Evolutionary conservation across 1,140 invertebrate genomes (phyloP).

Genomic region (Achroia grisella): DNA sequence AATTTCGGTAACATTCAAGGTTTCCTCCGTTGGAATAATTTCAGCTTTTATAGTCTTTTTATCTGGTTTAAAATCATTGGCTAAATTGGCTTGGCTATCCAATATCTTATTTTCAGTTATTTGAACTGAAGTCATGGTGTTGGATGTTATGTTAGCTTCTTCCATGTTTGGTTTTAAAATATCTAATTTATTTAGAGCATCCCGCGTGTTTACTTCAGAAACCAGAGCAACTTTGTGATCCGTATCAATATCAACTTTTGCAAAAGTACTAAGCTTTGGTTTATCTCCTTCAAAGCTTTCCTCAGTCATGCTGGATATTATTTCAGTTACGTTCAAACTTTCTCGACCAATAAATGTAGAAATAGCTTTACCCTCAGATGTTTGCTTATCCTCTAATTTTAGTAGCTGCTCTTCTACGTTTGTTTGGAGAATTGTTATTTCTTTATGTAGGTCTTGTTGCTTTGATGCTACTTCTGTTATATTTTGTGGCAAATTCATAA

Average conservation of each 20-base stretch:
- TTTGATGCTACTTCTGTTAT: slow-evolving; percentile 28
- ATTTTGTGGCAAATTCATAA: slow-evolving; percentile 15
- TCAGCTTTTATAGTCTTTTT: slow-evolving; percentile 26
- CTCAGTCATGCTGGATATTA: slow-evolving; percentile 27
- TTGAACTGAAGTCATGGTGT: slow-evolving; percentile 31
- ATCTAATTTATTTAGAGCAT: slow-evolving; percentile 29
- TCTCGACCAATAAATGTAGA: slow-evolving; percentile 36
- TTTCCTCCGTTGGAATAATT: slow-evolving; percentile 31
- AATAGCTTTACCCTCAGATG: slow-evolving; percentile 20
- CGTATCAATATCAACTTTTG: slow-evolving; percentile 34
- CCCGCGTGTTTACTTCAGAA: slow-evolving; percentile 35
- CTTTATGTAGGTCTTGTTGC: slow-evolving; percentile 40
- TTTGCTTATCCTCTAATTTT: slow-evolving; percentile 26
- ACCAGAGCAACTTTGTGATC: slow-evolving; percentile 45
- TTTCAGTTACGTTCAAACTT: slow-evolving; percentile 50
- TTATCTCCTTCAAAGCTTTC: slow-evolving; percentile 19
- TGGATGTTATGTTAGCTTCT: slow-evolving; percentile 35
- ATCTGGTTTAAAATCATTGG: slow-evolving; percentile 22
- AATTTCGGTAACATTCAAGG: slow-evolving; percentile 39
- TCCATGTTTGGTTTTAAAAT: slow-evolving; percentile 14
- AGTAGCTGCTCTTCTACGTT: slow-evolving; percentile 39
- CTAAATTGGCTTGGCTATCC: slow-evolving; percentile 40
- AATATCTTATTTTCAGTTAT: slow-evolving; percentile 40
- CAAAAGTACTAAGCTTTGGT: slow-evolving; percentile 20
- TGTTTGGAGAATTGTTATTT: slow-evolving; percentile 49